Base-by-base conservation (phyloP, 92 coral and sea anemone genomes). In the Epizoanthus fatuus region DNA sequence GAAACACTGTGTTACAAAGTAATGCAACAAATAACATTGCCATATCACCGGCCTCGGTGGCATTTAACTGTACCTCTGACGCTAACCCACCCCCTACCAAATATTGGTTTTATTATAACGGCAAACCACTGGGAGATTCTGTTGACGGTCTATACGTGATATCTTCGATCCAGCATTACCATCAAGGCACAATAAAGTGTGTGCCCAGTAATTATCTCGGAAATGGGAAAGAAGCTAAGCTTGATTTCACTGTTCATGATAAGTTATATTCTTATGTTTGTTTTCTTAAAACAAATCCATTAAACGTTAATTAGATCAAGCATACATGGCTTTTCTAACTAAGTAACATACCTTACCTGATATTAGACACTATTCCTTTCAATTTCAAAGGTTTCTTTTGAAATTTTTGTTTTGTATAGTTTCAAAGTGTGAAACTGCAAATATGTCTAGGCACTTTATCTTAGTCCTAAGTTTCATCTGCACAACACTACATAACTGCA, bases 21-120 rank as follows among this genome's bases (percentile, higher is more conserved):
- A 65, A 65, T 13, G 13, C n/a, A 65, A 12, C 12, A 37, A 65
- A 65, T 35, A 12, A 35, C 71, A 65, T 4, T 37, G 37, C 10
- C 8, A 38, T 38, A 66, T 66, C 72, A 66, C 22, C 72, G 19
- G 72, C 10, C 1, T 14, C 72, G 47, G 72, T 66, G 72, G 47
- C n/a, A 10, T 66, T 66, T 66, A 66, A 66, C 72, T 66, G 72
- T 32, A 32, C 72, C 72, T 11, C 72, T 66, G 72, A 66, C n/a
- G 72, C 72, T 66, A 66, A 66, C 47, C 72, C 72, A 15, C 72
- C 7, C 40, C 72, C 44, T 13, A 12, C n/a, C 9, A 37, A 7
- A 14, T 66, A 66, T 37, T 4, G 8, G 72, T 66, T 66, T 35
- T 66, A 66, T 25, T 32, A 42, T 66, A 66, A 66, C 47, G 2